Percentiles rank a stretch among this genome's conserved stretches.
Evolutionary conservation across 2,888 invertebrate genomes (phyloP).

Genomic region (Muschampia plurimacula): DNA sequence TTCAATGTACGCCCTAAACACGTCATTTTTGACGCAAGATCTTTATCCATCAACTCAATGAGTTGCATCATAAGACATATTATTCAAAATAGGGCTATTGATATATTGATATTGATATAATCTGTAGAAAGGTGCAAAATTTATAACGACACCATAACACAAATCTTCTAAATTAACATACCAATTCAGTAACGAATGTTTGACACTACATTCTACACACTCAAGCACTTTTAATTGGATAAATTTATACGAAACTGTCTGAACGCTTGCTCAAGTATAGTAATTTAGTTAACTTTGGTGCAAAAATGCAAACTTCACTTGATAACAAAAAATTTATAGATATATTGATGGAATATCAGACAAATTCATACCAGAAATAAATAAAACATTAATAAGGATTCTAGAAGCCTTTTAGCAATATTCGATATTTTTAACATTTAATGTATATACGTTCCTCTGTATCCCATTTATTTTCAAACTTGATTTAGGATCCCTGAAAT

Average conservation of each 20-base stretch:
- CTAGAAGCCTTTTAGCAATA: too few species aligned
- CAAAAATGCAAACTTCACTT: background rate
- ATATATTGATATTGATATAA: slow-evolving; percentile 14
- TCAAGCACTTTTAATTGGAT: slow-evolving; percentile 12
- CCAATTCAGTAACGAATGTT: slow-evolving; percentile 2
- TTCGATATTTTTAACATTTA: too few species aligned
- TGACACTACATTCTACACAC: background rate
- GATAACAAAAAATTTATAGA: background rate
- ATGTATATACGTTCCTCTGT: too few species aligned
- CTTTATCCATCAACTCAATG: background rate
- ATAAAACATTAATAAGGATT: too few species aligned
- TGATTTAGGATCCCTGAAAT: too few species aligned
- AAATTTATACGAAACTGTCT: slow-evolving; percentile 10
- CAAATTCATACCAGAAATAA: too few species aligned
- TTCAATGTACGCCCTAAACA: too few species aligned
- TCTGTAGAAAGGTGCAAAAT: slow-evolving; percentile 14
- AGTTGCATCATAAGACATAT: background rate
- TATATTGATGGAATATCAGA: background rate
- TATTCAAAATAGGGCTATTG: too few species aligned
- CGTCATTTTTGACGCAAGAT: too few species aligned
- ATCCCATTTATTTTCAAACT: too few species aligned
- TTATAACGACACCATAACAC: slow-evolving; percentile 25
- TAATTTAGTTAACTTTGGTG: background rate
- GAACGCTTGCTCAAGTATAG: background rate
- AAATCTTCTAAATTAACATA: slow-evolving; percentile 20